A percentile compares a stretch with the other conserved stretches of the same genome.
Conservation (phyloP, 1,140 invertebrate species). For the Drosophila neocordata region DNA sequence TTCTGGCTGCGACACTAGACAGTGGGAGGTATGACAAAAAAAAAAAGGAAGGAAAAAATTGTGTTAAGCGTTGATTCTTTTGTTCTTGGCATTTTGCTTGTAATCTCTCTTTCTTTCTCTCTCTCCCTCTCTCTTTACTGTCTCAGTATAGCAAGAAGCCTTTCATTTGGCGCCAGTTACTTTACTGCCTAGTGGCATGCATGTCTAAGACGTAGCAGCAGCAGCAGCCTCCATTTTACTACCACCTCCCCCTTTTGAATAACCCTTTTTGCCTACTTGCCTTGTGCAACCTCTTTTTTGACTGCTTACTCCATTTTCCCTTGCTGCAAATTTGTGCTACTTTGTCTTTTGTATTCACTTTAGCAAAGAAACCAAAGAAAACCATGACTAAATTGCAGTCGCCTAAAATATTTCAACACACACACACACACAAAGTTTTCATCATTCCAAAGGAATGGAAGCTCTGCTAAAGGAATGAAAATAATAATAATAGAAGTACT, state of each 20-base stretch:
- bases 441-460: constrained; percentile 40
- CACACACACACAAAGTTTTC: constrained; percentile 58
- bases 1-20: constrained; percentile 5
- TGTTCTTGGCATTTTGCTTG: constrained; percentile 65
- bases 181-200: constrained; percentile 68
- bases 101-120: neutral
- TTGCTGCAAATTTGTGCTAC: constrained; percentile 73
- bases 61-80: constrained; percentile 79
- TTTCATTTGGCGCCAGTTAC: constrained; percentile 72
- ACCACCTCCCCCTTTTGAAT: no score
- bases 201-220: constrained; percentile 55
- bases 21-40: constrained; percentile 6
- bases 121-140: neutral
- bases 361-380: constrained; percentile 6
- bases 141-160: constrained; percentile 33
- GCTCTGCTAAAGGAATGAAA: neutral
- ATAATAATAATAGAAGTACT: constrained; percentile 67
- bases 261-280: no score
- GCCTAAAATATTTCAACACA: constrained; percentile 60
- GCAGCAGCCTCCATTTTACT: constrained; percentile 1
- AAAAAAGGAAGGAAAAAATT: constrained; percentile 42
- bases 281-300: neutral
- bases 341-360: constrained; percentile 78
- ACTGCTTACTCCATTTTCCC: neutral
- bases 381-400: constrained; percentile 33